These are phyloP conservation scores for Herpetotheres cachinnans DNA, from an alignment of 2,113 vertebrate genomes.

Conservation along the genomic window DNA sequence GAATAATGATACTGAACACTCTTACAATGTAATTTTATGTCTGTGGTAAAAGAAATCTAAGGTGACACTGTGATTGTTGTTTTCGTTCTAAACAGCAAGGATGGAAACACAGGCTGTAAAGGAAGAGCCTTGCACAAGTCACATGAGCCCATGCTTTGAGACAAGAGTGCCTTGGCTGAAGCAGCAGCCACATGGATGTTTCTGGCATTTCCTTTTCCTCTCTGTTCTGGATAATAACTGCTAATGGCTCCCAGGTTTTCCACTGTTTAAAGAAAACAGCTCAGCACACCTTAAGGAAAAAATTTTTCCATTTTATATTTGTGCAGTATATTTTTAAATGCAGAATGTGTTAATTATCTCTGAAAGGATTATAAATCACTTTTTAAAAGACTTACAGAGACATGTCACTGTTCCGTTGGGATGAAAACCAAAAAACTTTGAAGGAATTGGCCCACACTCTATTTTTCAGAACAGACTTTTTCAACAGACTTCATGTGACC, in stretches of 20 bases:
- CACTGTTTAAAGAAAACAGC: neutral
- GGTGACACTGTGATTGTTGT: neutral
- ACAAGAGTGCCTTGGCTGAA: neutral
- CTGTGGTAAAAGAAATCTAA: neutral
- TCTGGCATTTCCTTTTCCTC: neutral
- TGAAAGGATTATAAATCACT: neutral
- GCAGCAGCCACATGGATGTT: neutral
- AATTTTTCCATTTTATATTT: neutral
- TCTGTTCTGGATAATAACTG: neutral
- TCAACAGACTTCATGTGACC: neutral
- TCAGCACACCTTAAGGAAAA: neutral
- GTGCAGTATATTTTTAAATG: neutral
- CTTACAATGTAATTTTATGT: neutral
- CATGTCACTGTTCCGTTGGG: neutral
- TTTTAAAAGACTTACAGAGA: neutral
- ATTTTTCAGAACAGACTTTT: neutral
- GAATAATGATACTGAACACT: neutral
- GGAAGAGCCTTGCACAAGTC: rapidly evolving
- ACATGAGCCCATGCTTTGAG: rapidly evolving
- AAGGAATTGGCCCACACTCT: rapidly evolving
- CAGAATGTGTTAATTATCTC: neutral
- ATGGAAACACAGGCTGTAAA: neutral
- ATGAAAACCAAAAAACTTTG: neutral
- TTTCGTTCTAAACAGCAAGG: neutral
- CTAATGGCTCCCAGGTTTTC: neutral